Evolutionary conservation across 2,113 vertebrate species (phyloP).

Genomic region (Camelus dromedarius): DNA sequence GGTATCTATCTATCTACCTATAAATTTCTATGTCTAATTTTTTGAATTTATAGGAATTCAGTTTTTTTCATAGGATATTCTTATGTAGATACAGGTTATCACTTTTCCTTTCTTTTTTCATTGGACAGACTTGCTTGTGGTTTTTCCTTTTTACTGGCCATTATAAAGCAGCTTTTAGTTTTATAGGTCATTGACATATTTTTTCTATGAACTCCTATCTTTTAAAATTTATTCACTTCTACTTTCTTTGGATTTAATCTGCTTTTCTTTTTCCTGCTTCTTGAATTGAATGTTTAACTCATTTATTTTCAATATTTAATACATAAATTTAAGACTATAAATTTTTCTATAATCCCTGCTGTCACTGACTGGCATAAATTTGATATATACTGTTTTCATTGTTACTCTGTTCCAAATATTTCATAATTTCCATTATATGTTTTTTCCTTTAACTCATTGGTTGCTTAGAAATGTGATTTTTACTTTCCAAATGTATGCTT

Average conservation of each 20-base stretch:
- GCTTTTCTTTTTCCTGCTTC: constrained; percentile 21
- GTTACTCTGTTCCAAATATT: constrained; percentile 23
- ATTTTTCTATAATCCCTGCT: constrained; percentile 53
- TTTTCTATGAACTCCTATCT: constrained; percentile 33
- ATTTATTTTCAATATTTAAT: constrained; percentile 76
- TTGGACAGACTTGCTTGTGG: background rate
- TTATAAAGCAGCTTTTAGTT: constrained; percentile 5
- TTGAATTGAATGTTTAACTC: constrained; percentile 59
- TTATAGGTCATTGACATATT: constrained; percentile 5
- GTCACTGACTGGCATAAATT: constrained; percentile 48
- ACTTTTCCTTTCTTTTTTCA: background rate
- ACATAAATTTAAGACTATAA: constrained; percentile 41
- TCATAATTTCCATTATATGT: background rate
- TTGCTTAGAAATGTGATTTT: constrained; percentile 20
- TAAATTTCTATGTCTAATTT: background rate
- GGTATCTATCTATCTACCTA: background rate
- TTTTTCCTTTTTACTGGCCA: background rate
- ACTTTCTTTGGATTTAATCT: constrained; percentile 39
- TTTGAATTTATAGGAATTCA: constrained; percentile 35
- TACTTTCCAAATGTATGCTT: constrained; percentile 2
- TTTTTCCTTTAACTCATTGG: constrained; percentile 60
- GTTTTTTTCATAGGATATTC: background rate
- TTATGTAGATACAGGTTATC: background rate
- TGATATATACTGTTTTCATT: constrained; percentile 23
- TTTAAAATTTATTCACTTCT: constrained; percentile 22